Conservation (phyloP, 2,888 invertebrate genomes). For the Spisula subtruncata region DNA sequence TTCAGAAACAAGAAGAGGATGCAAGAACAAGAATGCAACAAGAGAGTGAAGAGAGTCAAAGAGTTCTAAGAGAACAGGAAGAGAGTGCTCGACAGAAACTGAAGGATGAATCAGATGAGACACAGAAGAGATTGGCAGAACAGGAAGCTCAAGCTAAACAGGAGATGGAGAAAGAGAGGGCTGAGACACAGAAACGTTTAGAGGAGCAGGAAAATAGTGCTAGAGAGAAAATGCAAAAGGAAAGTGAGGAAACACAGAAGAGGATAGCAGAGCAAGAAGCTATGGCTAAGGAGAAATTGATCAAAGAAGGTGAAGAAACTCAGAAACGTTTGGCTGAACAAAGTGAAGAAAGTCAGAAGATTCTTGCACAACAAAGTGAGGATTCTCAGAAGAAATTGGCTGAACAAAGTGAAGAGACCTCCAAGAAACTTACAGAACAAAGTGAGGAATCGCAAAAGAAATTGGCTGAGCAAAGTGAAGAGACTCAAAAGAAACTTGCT, state of each 20-base stretch:
- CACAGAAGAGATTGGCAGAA: slow-evolving; percentile 63
- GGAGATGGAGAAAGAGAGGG: slow-evolving; percentile 58
- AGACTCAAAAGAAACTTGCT: slow-evolving; percentile 48
- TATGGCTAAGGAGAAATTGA: slow-evolving; percentile 54
- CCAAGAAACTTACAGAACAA: slow-evolving; percentile 64
- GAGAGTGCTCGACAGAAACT: slow-evolving; percentile 63
- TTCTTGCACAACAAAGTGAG: slow-evolving; percentile 40
- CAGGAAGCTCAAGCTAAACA: slow-evolving; percentile 64
- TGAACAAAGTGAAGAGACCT: slow-evolving; percentile 58
- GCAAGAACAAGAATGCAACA: slow-evolving; percentile 59
- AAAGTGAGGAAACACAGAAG: slow-evolving; percentile 58
- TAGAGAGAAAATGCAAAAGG: slow-evolving; percentile 61
- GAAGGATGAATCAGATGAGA: slow-evolving; percentile 63
- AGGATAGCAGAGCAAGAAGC: slow-evolving; percentile 63
- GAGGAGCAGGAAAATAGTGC: slow-evolving; percentile 58
- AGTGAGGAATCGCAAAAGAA: slow-evolving; percentile 58
- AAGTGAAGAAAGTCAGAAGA: slow-evolving; percentile 49
- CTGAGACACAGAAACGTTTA: slow-evolving; percentile 61
- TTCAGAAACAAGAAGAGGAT: slow-evolving; percentile 61
- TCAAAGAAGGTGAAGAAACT: slow-evolving; percentile 61
- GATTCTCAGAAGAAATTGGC: slow-evolving; percentile 46
- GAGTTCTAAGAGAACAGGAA: slow-evolving; percentile 60
- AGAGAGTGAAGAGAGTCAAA: slow-evolving; percentile 69
- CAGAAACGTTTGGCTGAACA: slow-evolving; percentile 45
- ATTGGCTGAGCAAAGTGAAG: slow-evolving; percentile 50